phyloP scores from a whole-genome alignment of 2,797 vertebrate genomes.

The Dryobates pubescens region DNA sequence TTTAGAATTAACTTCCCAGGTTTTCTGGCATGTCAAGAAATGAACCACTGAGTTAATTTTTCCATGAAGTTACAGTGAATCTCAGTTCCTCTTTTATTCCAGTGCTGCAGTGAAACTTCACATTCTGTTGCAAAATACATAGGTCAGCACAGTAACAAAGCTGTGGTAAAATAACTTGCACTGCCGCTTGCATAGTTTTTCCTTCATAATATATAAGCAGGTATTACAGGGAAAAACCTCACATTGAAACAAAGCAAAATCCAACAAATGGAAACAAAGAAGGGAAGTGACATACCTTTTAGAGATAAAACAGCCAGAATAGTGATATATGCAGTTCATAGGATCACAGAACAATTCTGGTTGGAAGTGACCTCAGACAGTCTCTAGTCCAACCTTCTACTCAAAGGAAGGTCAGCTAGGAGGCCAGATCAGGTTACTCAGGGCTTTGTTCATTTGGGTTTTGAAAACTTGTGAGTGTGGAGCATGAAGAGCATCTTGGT shows the following conservation, averaged over 20 bases:
- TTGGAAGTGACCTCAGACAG: background rate
- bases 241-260: background rate
- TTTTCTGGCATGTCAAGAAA: background rate
- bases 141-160: background rate
- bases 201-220: background rate
- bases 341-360: background rate
- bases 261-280: background rate
- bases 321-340: background rate
- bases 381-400: background rate
- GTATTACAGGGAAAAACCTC: background rate
- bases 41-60: background rate
- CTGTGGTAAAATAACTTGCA: background rate
- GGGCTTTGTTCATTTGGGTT: background rate
- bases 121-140: conserved; percentile 13
- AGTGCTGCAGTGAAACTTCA: conserved; percentile 6
- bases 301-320: background rate
- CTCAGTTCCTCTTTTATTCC: conserved; percentile 37
- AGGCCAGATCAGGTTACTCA: background rate
- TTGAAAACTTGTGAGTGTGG: background rate
- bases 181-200: background rate
- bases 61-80: background rate
- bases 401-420: background rate
- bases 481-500: background rate
- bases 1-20: background rate
- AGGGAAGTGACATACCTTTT: background rate